A percentile compares a stretch with the other conserved stretches of the same genome.
Conservation (phyloP, 2,888 invertebrate species). For the Scaeva pyrastri region DNA sequence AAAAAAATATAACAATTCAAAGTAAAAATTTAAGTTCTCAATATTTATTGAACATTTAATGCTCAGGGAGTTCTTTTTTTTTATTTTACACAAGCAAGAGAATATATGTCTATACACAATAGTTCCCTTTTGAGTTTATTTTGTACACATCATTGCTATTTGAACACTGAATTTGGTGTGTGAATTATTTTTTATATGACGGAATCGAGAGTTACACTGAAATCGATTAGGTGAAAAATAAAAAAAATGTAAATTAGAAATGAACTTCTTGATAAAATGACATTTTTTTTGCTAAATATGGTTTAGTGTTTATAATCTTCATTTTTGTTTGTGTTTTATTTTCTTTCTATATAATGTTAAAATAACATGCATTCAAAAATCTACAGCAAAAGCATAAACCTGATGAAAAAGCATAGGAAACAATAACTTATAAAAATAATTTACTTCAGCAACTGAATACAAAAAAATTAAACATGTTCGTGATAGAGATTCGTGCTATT, state of each 20-base stretch:
- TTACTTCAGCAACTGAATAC: not conserved
- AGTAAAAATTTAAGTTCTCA: not conserved
- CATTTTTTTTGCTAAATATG: constrained; percentile 49
- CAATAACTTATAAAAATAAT: not conserved
- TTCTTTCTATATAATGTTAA: constrained; percentile 30
- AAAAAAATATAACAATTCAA: constrained; percentile 49
- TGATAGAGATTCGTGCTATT: no score
- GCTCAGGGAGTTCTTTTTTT: constrained; percentile 37
- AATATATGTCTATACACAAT: constrained; percentile 67
- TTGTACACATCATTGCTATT: constrained; percentile 69
- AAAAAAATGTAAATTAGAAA: constrained; percentile 78
- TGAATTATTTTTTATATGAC: constrained; percentile 76
- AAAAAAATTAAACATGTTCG: no score
- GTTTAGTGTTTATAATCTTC: constrained; percentile 27
- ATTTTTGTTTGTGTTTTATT: constrained; percentile 60
- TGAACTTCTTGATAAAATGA: constrained; percentile 76
- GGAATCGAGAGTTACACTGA: constrained; percentile 78
- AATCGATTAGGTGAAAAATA: constrained; percentile 79
- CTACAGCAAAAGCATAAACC: constrained; percentile 68
- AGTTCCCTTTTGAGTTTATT: constrained; percentile 55
- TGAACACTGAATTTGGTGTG: constrained; percentile 76
- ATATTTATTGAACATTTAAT: not conserved
- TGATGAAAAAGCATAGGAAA: constrained; percentile 63
- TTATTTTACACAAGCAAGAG: constrained; percentile 68
- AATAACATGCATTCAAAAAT: constrained; percentile 67